phyloP scores from a whole-genome alignment of 2,797 vertebrate species.

The Megalops cyprinoides region DNA sequence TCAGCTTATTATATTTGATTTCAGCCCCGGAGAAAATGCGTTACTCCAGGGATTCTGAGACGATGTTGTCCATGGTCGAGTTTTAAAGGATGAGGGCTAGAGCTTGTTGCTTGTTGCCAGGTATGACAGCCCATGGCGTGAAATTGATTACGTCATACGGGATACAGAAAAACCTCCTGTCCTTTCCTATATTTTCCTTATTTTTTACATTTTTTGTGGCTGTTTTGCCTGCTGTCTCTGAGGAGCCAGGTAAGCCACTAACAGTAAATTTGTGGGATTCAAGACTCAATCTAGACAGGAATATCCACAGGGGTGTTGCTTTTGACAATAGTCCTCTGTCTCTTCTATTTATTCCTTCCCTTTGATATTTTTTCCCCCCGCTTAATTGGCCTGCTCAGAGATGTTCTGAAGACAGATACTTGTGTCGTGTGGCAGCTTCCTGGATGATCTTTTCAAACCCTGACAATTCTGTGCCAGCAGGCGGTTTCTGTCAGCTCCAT shows the following conservation, averaged over 20 bases:
- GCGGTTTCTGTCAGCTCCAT: neutral
- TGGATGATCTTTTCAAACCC: constrained; percentile 3
- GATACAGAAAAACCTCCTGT: neutral
- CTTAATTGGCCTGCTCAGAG: constrained; percentile 5
- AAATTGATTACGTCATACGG: neutral
- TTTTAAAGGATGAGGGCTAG: neutral
- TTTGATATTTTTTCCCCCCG: neutral
- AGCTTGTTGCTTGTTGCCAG: no score
- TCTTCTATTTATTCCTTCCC: neutral
- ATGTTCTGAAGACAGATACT: neutral
- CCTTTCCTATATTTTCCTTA: neutral
- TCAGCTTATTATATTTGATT: neutral
- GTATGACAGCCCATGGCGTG: neutral
- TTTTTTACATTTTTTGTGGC: neutral
- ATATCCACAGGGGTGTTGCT: neutral
- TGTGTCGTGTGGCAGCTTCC: neutral
- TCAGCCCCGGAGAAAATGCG: neutral
- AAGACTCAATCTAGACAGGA: neutral
- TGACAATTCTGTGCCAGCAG: neutral
- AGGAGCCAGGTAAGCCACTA: neutral
- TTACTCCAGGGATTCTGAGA: neutral
- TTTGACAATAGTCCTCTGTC: neutral
- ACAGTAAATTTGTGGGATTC: neutral
- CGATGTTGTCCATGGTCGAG: neutral
- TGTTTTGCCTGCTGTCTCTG: neutral